A percentile compares a stretch with the other conserved stretches of the same genome.
These are phyloP conservation scores for Saimiri boliviensis DNA, from an alignment of 2,113 vertebrate species.

Conservation along the genomic window DNA sequence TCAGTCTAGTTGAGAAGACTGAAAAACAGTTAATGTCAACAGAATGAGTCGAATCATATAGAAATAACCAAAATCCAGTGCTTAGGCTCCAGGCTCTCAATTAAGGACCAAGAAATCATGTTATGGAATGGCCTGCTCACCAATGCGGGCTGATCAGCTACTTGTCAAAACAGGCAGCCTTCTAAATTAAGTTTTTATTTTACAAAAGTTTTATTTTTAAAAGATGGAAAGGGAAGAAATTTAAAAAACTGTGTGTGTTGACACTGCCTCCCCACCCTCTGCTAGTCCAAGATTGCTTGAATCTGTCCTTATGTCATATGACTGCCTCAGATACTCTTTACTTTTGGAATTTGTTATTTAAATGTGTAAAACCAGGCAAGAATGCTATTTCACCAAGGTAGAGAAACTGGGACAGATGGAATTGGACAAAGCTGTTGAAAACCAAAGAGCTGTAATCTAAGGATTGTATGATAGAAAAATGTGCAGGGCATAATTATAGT, in stretches of 20 bases:
- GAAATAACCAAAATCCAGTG: background rate
- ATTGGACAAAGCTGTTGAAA: background rate
- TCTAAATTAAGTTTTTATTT: slow-evolving; percentile 4
- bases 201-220: background rate
- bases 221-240: background rate
- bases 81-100: background rate
- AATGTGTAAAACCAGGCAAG: background rate
- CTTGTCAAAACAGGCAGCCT: background rate
- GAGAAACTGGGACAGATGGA: background rate
- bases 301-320: background rate
- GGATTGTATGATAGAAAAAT: background rate
- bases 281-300: background rate
- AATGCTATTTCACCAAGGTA: background rate
- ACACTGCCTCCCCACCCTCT: background rate
- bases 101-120: background rate
- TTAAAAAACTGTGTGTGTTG: background rate
- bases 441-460: background rate
- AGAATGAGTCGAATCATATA: background rate
- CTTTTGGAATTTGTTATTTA: background rate
- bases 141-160: background rate
- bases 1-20: background rate
- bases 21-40: background rate
- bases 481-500: background rate
- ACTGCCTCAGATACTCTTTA: background rate
- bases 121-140: background rate